These are phyloP conservation scores for Botia kubotai DNA, from an alignment of 2,797 vertebrate species.

Conservation along the genomic window DNA sequence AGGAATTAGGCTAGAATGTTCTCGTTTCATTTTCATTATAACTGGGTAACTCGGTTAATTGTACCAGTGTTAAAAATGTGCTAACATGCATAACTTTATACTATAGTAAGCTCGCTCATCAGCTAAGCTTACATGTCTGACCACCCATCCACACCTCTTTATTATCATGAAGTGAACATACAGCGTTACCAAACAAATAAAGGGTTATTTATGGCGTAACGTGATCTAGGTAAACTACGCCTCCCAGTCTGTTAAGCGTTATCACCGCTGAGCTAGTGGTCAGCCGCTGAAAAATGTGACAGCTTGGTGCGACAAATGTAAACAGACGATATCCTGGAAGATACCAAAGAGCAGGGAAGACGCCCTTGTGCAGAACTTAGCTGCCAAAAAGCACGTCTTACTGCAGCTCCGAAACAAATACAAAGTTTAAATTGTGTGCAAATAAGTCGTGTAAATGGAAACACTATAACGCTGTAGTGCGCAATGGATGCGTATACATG, in stretches of 20 bases:
- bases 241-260: background rate
- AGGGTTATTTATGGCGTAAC: background rate
- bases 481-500: background rate
- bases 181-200: background rate
- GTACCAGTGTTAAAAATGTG: too few species aligned
- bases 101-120: background rate
- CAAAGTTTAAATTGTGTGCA: rapidly evolving
- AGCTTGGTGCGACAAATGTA: slow-evolving; percentile 72
- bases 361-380: background rate
- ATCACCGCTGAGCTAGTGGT: background rate
- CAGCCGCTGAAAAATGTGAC: slow-evolving; percentile 59
- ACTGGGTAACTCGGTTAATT: too few species aligned
- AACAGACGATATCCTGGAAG: slow-evolving; percentile 80
- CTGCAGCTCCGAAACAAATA: background rate
- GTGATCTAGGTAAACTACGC: background rate
- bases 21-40: too few species aligned
- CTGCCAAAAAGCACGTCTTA: background rate
- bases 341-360: slow-evolving; percentile 65
- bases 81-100: too few species aligned
- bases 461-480: background rate
- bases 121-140: background rate
- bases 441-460: too few species aligned
- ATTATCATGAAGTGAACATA: background rate
- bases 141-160: background rate
- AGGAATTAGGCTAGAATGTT: too few species aligned